A percentile compares a stretch with the other conserved stretches of the same genome.
Evolutionary conservation across 2,888 invertebrate species (phyloP).

Genomic region (Anthophora plumipes): DNA sequence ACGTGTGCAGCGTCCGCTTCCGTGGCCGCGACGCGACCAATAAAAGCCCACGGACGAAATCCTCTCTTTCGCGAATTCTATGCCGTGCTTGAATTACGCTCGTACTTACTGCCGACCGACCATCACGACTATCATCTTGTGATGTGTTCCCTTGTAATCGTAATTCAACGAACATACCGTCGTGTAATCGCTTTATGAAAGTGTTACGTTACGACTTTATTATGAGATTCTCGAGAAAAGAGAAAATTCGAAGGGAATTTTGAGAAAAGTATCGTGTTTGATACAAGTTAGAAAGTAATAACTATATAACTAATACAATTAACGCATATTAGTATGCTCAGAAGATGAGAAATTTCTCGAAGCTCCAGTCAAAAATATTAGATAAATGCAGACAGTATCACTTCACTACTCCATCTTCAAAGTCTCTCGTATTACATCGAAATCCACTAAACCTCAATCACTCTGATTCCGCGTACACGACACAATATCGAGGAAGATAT

Average conservation of each 20-base stretch:
- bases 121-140: neutral
- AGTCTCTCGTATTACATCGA: conserved; percentile 28
- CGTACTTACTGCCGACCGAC: neutral
- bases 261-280: too few relatives aligned
- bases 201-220: conserved; percentile 1
- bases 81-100: conserved; percentile 29
- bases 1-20: conserved; percentile 29
- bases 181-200: neutral
- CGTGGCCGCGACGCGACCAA: conserved; percentile 24
- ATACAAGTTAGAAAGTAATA: too few relatives aligned
- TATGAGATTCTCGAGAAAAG: neutral
- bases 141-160: conserved; percentile 5
- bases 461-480: neutral
- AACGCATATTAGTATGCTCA: neutral
- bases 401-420: neutral
- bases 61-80: conserved; percentile 24
- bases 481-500: conserved; percentile 14
- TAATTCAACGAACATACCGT: conserved; percentile 14
- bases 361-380: conserved; percentile 19
- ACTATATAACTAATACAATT: too few relatives aligned
- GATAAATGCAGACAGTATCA: neutral
- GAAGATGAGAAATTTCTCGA: neutral
- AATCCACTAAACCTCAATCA: conserved; percentile 35
- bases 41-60: conserved; percentile 36
- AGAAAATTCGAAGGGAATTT: neutral